Conservation (phyloP, 2,888 invertebrate species). For the Carcina quercana region DNA sequence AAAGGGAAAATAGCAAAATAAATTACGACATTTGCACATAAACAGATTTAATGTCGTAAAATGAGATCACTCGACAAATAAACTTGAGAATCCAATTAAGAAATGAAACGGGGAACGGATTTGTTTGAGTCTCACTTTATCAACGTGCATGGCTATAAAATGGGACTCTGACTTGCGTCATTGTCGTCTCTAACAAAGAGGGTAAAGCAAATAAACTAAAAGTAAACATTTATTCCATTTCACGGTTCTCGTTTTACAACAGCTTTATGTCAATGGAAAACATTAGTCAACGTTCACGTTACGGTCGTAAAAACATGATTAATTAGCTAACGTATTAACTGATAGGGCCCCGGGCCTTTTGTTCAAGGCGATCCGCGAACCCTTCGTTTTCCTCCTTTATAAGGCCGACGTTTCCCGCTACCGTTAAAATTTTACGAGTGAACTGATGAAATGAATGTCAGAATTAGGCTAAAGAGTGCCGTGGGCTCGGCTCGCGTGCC, state of each 20-base stretch:
- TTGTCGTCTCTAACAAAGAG: conserved; percentile 26
- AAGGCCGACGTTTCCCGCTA: conserved; percentile 48
- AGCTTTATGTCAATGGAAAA: conserved; percentile 10
- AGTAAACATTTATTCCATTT: conserved; percentile 15
- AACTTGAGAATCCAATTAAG: conserved; percentile 69
- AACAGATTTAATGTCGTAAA: conserved; percentile 55
- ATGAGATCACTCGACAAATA: conserved; percentile 59
- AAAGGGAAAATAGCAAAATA: too few species aligned
- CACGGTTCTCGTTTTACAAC: conserved; percentile 9
- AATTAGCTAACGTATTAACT: conserved; percentile 30
- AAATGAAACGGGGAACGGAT: conserved; percentile 58
- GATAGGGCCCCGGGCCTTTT: conserved; percentile 23
- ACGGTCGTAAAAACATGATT: conserved; percentile 22
- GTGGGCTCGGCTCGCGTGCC: conserved; percentile 49
- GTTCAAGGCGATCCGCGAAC: conserved; percentile 31
- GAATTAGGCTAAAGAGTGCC: conserved; percentile 65
- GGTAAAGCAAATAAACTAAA: conserved; percentile 33
- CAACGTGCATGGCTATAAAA: conserved; percentile 53
- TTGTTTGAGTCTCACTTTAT: conserved; percentile 55
- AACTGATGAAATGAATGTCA: conserved; percentile 65
- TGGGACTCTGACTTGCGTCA: conserved; percentile 31
- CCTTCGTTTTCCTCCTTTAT: conserved; percentile 42
- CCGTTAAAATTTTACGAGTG: conserved; percentile 70
- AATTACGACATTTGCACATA: conserved; percentile 21
- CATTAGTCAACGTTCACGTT: conserved; percentile 9